Evolutionary conservation across 2,888 invertebrate genomes (phyloP), one percentile per base, ranked within the genome.

Genomic region (Nephrocerus scutellatus): DNA sequence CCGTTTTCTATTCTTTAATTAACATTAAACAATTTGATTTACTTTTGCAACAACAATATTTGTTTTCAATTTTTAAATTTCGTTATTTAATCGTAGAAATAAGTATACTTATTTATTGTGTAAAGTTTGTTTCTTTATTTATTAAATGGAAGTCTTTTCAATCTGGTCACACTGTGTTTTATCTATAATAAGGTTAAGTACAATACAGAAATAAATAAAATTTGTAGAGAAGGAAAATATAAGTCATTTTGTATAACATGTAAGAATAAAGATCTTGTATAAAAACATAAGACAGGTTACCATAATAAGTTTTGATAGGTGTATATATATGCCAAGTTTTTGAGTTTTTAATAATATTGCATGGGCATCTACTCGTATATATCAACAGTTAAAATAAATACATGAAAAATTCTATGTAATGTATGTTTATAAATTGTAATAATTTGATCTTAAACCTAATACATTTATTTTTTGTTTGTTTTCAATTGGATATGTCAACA

Each of bases 91-190:
- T n/a, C n/a, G n/a, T n/a, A n/a, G n/a, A n/a, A n/a, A n/a, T n/a
- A n/a, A n/a, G n/a, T n/a, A n/a, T n/a, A n/a, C n/a, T n/a, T n/a
- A n/a, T n/a, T n/a, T n/a, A n/a, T n/a, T n/a, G n/a, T n/a, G n/a
- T n/a, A n/a, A n/a, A n/a, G n/a, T n/a, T n/a, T n/a, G n/a, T n/a
- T n/a, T n/a, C 25, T 30, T 33, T 32, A 21, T 41, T 5, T 38
- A 25, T 34, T 42, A 42, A 38, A 38, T 46, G 43, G 41, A 46
- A 46, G 46, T 46, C 46, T 46, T 46, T 43, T 43, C 28, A 23
- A 39, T 38, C 40, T 46, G 46, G 43, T 46, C 46, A 46, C 43
- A 43, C 43, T 43, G 43, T 13, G 41, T 35, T n/a, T n/a, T n/a
- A n/a, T n/a, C 19, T 40, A 32, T 20, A 43, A 43, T 37, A 31